Conservation (phyloP, 2,888 invertebrate genomes). For the Bhutanitis thaidina region DNA sequence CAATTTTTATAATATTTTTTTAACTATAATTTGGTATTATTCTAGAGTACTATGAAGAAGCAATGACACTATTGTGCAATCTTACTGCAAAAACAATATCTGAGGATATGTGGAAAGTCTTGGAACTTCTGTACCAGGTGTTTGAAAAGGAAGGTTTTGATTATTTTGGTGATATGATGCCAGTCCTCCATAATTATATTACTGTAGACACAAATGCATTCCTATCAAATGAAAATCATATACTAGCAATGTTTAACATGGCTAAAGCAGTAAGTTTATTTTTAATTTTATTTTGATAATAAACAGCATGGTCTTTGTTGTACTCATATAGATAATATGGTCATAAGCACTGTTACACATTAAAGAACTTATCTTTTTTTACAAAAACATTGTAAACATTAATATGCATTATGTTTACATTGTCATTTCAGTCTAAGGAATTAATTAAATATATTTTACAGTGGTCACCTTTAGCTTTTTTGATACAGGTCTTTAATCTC, state of each 20-base stretch:
- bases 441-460: too few species aligned
- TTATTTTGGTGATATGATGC: conserved; percentile 99
- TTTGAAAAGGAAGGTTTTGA: conserved; percentile 97
- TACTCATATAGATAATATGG: too few species aligned
- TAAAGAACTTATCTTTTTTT: too few species aligned
- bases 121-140: conserved; percentile 91
- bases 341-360: too few species aligned
- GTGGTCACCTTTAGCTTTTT: too few species aligned
- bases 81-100: conserved; percentile 94
- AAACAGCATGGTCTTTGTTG: too few species aligned
- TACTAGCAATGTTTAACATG: conserved; percentile 96
- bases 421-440: too few species aligned
- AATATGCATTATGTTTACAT: too few species aligned
- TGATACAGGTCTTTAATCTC: too few species aligned
- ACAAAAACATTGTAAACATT: too few species aligned
- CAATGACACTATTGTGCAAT: conserved; percentile 94
- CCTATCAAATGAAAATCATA: conserved; percentile 92
- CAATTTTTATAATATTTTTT: too few species aligned
- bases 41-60: conserved; percentile 97
- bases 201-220: conserved; percentile 97
- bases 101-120: conserved; percentile 97
- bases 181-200: conserved; percentile 97
- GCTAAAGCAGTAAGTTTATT: conserved; percentile 86
- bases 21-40: conserved; percentile 7
- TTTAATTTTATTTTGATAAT: conserved; percentile 11